phyloP scores from a whole-genome alignment of 2,888 invertebrate species.

The Hemaris fuciformis region DNA sequence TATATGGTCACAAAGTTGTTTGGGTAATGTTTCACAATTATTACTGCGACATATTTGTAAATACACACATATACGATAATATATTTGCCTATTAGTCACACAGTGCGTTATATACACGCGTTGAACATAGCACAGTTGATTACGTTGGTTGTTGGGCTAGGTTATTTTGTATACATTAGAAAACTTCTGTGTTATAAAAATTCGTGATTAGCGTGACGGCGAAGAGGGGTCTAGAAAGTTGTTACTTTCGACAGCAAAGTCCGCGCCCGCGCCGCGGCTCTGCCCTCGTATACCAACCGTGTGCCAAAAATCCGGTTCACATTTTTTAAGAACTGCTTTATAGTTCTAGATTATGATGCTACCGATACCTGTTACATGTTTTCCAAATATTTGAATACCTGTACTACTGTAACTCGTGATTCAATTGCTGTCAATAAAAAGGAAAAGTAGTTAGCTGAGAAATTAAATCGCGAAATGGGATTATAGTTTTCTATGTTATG shows the following conservation, averaged over 20 bases:
- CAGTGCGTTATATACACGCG: background rate
- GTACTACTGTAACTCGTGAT: background rate
- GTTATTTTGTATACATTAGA: conserved; percentile 47
- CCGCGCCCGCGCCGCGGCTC: conserved; percentile 30
- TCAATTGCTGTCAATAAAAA: background rate
- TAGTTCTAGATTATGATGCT: conserved; percentile 12
- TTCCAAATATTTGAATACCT: background rate
- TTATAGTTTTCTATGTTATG: background rate
- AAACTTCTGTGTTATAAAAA: conserved; percentile 63
- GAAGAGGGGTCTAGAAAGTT: conserved; percentile 73
- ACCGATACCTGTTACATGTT: background rate
- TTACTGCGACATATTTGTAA: background rate
- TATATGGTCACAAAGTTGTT: no score
- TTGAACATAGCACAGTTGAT: background rate
- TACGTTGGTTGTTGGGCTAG: conserved; percentile 2
- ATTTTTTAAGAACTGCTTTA: conserved; percentile 30
- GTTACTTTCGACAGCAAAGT: conserved; percentile 65
- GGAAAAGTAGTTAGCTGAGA: background rate
- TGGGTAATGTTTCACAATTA: no score
- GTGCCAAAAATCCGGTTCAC: conserved; percentile 68
- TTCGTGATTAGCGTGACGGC: conserved; percentile 68
- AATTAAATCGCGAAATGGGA: background rate
- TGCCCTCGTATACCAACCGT: conserved; percentile 42
- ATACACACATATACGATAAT: background rate
- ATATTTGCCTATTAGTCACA: background rate